Base-by-base conservation (phyloP, 2,888 invertebrate genomes). In the Schizaphis graminum region DNA sequence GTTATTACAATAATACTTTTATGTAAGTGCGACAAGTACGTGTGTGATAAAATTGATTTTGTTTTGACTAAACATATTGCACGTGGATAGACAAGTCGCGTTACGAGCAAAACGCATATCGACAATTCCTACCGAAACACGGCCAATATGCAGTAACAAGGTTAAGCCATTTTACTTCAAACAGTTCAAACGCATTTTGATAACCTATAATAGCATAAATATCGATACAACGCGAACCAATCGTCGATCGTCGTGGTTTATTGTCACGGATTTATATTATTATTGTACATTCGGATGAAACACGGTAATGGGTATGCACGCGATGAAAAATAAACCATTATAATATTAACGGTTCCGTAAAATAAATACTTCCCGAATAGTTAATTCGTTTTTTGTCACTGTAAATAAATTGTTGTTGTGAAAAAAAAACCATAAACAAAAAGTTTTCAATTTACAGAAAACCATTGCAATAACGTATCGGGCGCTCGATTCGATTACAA, bases 381-480 rank as follows among this genome's bases (percentile, higher is more conserved):
- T 77, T 77, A 77, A 77, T 77, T 77, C 77, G 77, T 35, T 77
- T 77, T 77, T 77, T 77, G 35, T 77, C 35, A 77, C 77, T 77
- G 77, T 77, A 77, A 77, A 77, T 77, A 77, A 77, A 77, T 77
- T 77, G 16, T 77, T 35, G 21, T 2, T 7, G 35, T 35, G 35
- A 35, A 35, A 21, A 77, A 77, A n/a, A 77, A 77, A 77, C 77
- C 35, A 77, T 77, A 77, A 35, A 77, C 77, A 77, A 35, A 77
- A 77, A 77, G 77, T 77, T 77, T 77, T 77, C 77, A 77, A 77
- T 77, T 77, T 77, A 77, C 77, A 77, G 77, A 35, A 35, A 77
- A 77, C 77, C 77, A 77, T 77, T 77, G 77, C 77, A 26, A 77
- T 77, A 35, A 77, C 77, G 77, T 77, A 77, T 77, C 35, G 77